These are phyloP conservation scores for Dasysyrphus tricinctus DNA, from an alignment of 2,888 invertebrate genomes.

Conservation along the genomic window DNA sequence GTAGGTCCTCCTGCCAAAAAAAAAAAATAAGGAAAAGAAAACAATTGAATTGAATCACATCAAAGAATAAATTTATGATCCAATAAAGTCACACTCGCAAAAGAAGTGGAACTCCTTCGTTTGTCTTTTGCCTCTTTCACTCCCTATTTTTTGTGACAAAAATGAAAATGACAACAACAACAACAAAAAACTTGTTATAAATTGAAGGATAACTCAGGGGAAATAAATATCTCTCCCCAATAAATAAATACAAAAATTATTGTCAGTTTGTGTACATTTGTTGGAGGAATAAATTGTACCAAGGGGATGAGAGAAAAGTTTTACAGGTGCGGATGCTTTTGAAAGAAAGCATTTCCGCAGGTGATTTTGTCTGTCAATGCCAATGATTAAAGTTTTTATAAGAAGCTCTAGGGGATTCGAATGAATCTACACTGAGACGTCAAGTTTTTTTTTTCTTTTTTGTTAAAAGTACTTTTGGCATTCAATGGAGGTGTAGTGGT, in stretches of 20 bases:
- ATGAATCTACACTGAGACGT: slow-evolving; percentile 11
- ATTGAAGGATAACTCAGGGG: slow-evolving; percentile 36
- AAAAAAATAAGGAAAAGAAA: background rate
- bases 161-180: background rate
- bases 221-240: slow-evolving; percentile 14
- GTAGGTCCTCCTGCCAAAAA: background rate
- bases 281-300: slow-evolving; percentile 22
- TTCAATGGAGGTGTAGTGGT: background rate
- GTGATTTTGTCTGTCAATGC: slow-evolving; percentile 38
- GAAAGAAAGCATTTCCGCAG: slow-evolving; percentile 37
- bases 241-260: slow-evolving; percentile 44
- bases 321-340: background rate
- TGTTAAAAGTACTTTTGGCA: background rate
- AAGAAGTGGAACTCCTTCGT: slow-evolving; percentile 30
- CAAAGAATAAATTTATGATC: slow-evolving; percentile 44
- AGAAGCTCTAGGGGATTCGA: slow-evolving; percentile 6
- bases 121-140: background rate
- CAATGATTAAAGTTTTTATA: slow-evolving; percentile 20
- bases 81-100: slow-evolving; percentile 38
- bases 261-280: slow-evolving; percentile 32
- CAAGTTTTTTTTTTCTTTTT: background rate
- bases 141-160: background rate
- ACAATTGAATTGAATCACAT: slow-evolving; percentile 42
- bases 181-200: slow-evolving; percentile 27
- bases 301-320: background rate